These are phyloP conservation scores for Pteropus rufus DNA, from an alignment of 2,797 vertebrate species.

Conservation along the genomic window DNA sequence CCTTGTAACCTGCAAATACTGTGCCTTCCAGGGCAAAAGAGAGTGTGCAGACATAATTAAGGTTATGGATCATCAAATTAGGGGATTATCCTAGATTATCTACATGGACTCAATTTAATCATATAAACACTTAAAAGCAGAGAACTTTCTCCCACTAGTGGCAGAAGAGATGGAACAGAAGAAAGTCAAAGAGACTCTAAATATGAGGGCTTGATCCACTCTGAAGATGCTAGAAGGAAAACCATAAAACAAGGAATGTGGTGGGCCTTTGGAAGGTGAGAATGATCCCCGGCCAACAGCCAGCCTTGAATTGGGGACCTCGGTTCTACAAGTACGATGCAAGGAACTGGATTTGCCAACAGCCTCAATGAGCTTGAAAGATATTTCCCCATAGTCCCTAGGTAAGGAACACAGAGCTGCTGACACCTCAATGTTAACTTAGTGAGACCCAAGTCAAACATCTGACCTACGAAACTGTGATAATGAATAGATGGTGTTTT, in stretches of 20 bases:
- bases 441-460: background rate
- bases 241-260: background rate
- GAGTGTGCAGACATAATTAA: background rate
- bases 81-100: background rate
- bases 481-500: background rate
- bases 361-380: background rate
- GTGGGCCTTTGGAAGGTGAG: background rate
- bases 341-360: background rate
- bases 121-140: background rate
- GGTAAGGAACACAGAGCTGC: background rate
- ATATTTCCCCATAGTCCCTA: background rate
- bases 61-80: background rate
- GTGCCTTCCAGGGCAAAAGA: background rate
- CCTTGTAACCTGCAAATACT: background rate
- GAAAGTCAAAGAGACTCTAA: background rate
- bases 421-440: background rate
- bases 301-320: too few species aligned
- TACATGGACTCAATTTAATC: background rate
- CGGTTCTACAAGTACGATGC: background rate
- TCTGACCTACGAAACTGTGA: background rate
- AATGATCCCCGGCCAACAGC: background rate
- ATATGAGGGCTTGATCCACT: background rate
- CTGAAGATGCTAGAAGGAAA: background rate
- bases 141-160: background rate
- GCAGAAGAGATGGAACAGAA: background rate